These are phyloP conservation scores for Xerus rutilus DNA, from an alignment of 2,797 vertebrate species.

Conservation along the genomic window DNA sequence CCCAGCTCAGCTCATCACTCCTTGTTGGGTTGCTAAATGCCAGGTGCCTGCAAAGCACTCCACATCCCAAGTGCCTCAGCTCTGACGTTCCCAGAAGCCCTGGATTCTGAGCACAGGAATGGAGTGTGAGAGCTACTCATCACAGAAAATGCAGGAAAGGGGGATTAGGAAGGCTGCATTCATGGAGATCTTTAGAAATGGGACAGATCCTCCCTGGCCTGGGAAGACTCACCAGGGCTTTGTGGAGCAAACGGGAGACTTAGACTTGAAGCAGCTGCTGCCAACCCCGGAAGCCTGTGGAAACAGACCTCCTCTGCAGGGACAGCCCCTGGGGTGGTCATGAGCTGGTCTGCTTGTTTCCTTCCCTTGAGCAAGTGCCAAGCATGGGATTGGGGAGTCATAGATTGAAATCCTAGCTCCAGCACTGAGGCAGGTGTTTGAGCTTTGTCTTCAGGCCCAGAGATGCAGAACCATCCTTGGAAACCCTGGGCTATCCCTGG, in stretches of 20 bases:
- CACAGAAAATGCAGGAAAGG: not conserved
- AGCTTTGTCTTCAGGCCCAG: not conserved
- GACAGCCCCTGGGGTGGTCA: not conserved
- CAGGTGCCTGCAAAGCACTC: not conserved
- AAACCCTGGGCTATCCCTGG: not conserved
- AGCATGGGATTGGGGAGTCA: not conserved
- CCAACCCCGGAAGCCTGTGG: not conserved
- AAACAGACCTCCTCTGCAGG: not conserved
- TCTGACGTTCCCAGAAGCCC: not conserved
- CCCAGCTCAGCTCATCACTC: not conserved
- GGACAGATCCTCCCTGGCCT: not conserved
- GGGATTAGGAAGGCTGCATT: not conserved
- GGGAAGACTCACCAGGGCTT: not conserved
- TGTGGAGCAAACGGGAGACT: not conserved
- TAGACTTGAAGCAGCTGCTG: too few relatives aligned
- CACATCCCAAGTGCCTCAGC: not conserved
- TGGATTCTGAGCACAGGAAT: not conserved
- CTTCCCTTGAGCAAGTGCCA: not conserved
- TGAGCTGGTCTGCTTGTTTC: not conserved
- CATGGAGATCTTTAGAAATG: not conserved
- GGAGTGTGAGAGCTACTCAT: not conserved
- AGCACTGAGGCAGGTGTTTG: not conserved
- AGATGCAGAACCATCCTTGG: not conserved
- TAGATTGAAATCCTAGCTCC: not conserved
- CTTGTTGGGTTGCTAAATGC: slow-evolving; percentile 17